These are phyloP conservation scores for Mimas tiliae DNA, from an alignment of 2,888 invertebrate genomes.

Conservation along the genomic window DNA sequence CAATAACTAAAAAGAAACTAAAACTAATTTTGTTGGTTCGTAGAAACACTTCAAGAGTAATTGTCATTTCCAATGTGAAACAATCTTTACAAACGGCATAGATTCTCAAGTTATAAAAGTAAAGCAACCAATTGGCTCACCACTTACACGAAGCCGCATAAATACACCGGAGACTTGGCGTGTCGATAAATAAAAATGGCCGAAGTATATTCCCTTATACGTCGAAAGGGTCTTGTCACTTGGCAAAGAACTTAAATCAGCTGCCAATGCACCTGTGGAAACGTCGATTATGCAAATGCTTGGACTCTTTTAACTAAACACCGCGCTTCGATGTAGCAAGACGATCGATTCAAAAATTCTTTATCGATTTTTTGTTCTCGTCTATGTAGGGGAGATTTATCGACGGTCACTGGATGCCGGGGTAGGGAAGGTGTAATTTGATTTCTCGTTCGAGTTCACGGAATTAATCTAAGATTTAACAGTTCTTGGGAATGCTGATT, in stretches of 20 bases:
- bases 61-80: neutral
- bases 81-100: conserved; percentile 8
- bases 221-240: conserved; percentile 70
- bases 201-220: conserved; percentile 74
- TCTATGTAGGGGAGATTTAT: conserved; percentile 30
- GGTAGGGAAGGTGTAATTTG: conserved; percentile 50
- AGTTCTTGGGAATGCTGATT: conserved; percentile 5
- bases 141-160: conserved; percentile 13
- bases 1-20: neutral
- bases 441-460: conserved; percentile 42
- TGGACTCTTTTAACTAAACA: conserved; percentile 71
- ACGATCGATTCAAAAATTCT: conserved; percentile 53
- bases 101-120: conserved; percentile 19
- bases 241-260: conserved; percentile 74
- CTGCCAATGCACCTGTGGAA: conserved; percentile 80
- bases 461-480: conserved; percentile 12
- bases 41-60: conserved; percentile 5
- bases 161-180: conserved; percentile 40
- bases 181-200: conserved; percentile 73
- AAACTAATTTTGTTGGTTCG: neutral
- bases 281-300: conserved; percentile 82
- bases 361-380: conserved; percentile 39
- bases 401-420: conserved; percentile 21
- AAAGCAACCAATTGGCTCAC: conserved; percentile 24
- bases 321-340: conserved; percentile 60